Conservation (phyloP, 64 coral and sea anemone genomes). For the Dendronephthya gigantea region DNA sequence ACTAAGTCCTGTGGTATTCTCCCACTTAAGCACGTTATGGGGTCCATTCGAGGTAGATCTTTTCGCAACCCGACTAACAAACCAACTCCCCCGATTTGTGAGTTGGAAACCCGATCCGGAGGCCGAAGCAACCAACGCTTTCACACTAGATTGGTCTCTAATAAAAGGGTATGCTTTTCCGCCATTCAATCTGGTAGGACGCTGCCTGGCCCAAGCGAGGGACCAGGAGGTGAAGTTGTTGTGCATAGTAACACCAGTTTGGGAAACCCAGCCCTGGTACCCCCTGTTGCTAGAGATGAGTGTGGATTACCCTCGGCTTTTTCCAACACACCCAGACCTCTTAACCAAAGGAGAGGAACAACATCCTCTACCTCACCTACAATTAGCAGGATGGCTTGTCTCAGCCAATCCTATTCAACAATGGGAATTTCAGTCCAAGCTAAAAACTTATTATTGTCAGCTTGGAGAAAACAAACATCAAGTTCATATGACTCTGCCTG, state of each 20-base stretch:
- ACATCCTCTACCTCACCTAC: no score
- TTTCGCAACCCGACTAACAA: background rate
- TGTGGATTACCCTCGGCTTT: background rate
- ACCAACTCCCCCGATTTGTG: background rate
- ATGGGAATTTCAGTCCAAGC: background rate
- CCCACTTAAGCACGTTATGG: background rate
- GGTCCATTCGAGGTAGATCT: background rate
- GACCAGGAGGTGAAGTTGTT: background rate
- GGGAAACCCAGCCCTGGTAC: no score
- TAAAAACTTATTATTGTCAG: background rate
- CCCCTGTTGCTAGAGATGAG: background rate
- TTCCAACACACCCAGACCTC: background rate
- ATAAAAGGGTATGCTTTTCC: background rate
- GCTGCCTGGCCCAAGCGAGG: background rate
- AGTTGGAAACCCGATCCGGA: background rate
- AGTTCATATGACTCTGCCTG: conserved; percentile 30
- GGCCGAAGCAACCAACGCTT: background rate
- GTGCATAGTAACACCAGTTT: background rate
- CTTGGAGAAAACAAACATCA: background rate
- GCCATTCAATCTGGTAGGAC: background rate
- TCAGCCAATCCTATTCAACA: background rate
- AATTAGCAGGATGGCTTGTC: background rate
- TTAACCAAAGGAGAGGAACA: background rate
- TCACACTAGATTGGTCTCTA: background rate
- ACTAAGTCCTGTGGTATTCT: background rate